Evolutionary conservation across 2,888 invertebrate species (phyloP).

Genomic region (Lithophane socia): DNA sequence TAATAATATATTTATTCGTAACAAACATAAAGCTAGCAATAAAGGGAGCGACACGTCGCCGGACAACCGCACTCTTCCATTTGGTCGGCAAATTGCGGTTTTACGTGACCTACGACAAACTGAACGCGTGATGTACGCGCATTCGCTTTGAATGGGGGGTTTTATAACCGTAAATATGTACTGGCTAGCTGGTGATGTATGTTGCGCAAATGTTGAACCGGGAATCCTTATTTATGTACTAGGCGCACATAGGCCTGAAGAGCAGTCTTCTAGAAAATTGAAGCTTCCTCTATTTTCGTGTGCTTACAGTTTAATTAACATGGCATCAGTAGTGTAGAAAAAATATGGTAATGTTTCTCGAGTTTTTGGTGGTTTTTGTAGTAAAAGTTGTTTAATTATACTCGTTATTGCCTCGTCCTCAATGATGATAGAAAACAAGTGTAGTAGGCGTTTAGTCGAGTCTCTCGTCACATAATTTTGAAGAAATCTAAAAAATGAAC

Average conservation of each 20-base stretch:
- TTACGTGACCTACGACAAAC: slow-evolving; percentile 75
- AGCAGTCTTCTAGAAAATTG: slow-evolving; percentile 9
- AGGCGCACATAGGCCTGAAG: slow-evolving; percentile 27
- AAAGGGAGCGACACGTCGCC: slow-evolving; percentile 76
- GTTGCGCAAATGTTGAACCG: slow-evolving; percentile 36
- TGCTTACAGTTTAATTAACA: not conserved
- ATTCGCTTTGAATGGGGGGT: slow-evolving; percentile 55
- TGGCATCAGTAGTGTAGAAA: too few species aligned
- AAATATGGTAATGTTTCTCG: not conserved
- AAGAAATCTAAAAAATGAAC: too few species aligned
- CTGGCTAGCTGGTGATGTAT: slow-evolving; percentile 48
- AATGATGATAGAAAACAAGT: too few species aligned
- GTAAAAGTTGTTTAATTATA: not conserved
- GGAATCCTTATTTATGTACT: slow-evolving; percentile 38
- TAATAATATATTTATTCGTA: slow-evolving; percentile 58
- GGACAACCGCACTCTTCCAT: slow-evolving; percentile 77
- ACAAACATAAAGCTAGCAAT: slow-evolving; percentile 75
- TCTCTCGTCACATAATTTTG: too few species aligned
- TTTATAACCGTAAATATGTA: slow-evolving; percentile 65
- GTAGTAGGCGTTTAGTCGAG: too few species aligned
- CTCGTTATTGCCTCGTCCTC: too few species aligned
- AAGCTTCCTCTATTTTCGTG: slow-evolving; percentile 12
- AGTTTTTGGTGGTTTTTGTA: not conserved
- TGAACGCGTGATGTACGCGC: slow-evolving; percentile 64
- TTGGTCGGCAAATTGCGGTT: slow-evolving; percentile 76